Evolutionary conservation across 2,113 vertebrate species (phyloP).

Genomic region (Pseudorectes ferrugineus): DNA sequence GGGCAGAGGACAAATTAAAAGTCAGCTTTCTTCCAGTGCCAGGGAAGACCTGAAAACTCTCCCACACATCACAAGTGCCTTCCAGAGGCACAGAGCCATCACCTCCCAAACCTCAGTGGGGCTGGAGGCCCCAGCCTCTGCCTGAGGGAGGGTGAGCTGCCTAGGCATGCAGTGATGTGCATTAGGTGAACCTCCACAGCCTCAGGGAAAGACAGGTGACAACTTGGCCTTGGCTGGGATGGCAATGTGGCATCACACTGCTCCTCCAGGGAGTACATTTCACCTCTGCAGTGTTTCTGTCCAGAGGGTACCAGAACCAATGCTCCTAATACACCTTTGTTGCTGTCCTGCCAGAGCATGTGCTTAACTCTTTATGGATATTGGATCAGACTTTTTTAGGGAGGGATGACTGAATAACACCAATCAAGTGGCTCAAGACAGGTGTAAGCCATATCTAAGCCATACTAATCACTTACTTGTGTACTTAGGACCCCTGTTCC

Average conservation of each 20-base stretch:
- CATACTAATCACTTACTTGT: background rate
- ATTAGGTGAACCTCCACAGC: background rate
- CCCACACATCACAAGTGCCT: background rate
- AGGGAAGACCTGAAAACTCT: background rate
- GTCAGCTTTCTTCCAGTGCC: background rate
- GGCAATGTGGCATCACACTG: background rate
- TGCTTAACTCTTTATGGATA: background rate
- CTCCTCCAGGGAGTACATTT: background rate
- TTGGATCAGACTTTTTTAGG: background rate
- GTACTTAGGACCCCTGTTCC: background rate
- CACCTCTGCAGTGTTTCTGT: background rate
- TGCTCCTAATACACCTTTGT: background rate
- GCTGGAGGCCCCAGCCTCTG: background rate
- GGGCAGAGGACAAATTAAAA: background rate
- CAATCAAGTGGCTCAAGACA: background rate
- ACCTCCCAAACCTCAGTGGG: background rate
- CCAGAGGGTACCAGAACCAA: background rate
- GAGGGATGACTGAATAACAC: background rate
- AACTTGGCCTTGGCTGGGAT: rapidly evolving
- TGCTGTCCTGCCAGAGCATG: background rate
- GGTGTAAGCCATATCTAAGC: background rate
- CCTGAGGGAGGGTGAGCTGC: background rate
- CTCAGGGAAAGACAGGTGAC: background rate
- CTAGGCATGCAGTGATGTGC: background rate
- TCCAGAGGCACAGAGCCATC: background rate